phyloP scores from a whole-genome alignment of 1,140 invertebrate species.

The Drosophila varians region DNA sequence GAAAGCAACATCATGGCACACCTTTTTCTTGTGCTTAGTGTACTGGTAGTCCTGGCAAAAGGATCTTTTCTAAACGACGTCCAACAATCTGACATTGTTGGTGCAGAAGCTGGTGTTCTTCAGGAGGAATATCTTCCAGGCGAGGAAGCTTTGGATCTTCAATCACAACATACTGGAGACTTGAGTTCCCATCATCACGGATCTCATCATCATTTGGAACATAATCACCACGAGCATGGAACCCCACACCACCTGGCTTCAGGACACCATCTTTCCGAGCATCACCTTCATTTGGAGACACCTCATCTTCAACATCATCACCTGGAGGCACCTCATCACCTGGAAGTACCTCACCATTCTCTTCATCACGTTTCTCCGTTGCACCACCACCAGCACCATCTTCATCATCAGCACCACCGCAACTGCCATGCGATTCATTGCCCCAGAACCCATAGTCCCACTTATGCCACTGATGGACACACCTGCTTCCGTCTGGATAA shows the following conservation, averaged over 20 bases:
- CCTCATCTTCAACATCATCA: constrained; percentile 11
- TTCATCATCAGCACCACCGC: constrained; percentile 20
- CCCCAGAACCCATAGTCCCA: constrained; percentile 3
- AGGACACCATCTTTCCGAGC: constrained; percentile 1
- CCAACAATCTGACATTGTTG: constrained; percentile 5
- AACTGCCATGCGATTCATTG: constrained; percentile 48
- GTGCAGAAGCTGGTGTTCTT: constrained; percentile 7
- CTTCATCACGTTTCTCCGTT: neutral
- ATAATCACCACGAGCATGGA: constrained; percentile 9
- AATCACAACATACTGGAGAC: neutral
- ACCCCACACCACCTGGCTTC: constrained; percentile 10
- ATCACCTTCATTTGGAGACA: constrained; percentile 26
- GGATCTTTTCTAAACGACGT: constrained; percentile 1
- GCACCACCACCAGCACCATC: constrained; percentile 3
- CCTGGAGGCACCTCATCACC: constrained; percentile 17
- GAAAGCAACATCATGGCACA: constrained; percentile 15
- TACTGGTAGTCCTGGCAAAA: constrained; percentile 4
- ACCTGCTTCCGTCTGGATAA: constrained; percentile 30
- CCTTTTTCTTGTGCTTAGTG: constrained; percentile 4
- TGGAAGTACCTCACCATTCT: neutral
- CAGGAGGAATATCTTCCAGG: constrained; percentile 17
- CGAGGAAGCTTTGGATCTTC: constrained; percentile 8
- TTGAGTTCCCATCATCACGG: constrained; percentile 8
- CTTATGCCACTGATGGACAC: constrained; percentile 41
- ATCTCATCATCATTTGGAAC: constrained; percentile 17